A percentile compares a stretch with the other conserved stretches of the same genome.
Evolutionary conservation across 2,113 vertebrate species (phyloP).

Genomic region (Hippocampus barbouri): DNA sequence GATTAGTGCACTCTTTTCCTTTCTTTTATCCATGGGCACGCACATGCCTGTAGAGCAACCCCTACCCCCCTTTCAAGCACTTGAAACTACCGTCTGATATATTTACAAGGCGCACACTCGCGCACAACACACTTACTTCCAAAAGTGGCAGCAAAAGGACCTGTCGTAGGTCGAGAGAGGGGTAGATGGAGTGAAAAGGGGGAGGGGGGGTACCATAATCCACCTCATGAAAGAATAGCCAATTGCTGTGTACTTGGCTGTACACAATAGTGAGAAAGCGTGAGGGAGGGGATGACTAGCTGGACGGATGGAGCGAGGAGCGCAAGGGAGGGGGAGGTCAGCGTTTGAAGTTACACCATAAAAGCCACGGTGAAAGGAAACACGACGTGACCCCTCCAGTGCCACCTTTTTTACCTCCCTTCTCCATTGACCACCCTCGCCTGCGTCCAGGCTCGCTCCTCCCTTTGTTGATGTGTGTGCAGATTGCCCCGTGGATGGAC

Average conservation of each 20-base stretch:
- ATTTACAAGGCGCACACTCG: constrained; percentile 45
- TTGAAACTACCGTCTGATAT: constrained; percentile 57
- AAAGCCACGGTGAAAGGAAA: constrained; percentile 79
- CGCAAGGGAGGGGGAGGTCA: constrained; percentile 50
- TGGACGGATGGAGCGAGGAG: constrained; percentile 52
- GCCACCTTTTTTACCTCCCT: constrained; percentile 13
- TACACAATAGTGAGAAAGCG: constrained; percentile 65
- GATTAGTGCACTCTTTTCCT: constrained; percentile 31
- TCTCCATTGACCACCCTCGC: constrained; percentile 34
- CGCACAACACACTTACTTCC: constrained; percentile 40
- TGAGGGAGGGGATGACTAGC: constrained; percentile 47
- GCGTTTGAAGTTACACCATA: constrained; percentile 79
- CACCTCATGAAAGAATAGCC: constrained; percentile 70
- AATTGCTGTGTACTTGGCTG: constrained; percentile 74
- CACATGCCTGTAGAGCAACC: constrained; percentile 41
- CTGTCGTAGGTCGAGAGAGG: constrained; percentile 35
- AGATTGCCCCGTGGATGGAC: constrained; percentile 62
- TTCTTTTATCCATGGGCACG: constrained; percentile 12
- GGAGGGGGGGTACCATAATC: constrained; percentile 49
- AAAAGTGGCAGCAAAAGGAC: constrained; percentile 58
- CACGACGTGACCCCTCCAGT: constrained; percentile 61
- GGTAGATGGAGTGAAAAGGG: constrained; percentile 22
- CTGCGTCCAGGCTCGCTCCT: constrained; percentile 34
- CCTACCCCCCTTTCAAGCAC: constrained; percentile 25
- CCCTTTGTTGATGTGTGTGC: constrained; percentile 57